A percentile compares a stretch with the other conserved stretches of the same genome.
Evolutionary conservation across 2,888 invertebrate genomes (phyloP).

Genomic region (Boloria selene): DNA sequence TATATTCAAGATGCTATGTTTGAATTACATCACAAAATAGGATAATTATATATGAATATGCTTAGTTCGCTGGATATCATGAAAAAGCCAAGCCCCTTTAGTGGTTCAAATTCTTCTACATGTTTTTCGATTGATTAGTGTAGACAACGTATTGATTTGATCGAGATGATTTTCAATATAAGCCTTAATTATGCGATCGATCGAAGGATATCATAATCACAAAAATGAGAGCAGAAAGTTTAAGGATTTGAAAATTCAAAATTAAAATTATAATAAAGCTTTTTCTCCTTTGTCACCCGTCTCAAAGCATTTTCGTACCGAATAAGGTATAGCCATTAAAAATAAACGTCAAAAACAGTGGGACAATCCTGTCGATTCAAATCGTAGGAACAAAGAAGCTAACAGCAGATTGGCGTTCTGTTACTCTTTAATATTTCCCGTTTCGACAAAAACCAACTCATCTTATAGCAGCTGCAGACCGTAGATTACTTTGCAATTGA

Average conservation of each 20-base stretch:
- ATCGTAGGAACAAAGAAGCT: slow-evolving; percentile 29
- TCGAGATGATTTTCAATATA: too few species aligned
- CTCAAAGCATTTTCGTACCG: slow-evolving; percentile 4
- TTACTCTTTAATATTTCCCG: slow-evolving; percentile 43
- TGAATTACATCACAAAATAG: too few species aligned
- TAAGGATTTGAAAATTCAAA: neutral
- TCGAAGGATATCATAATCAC: too few species aligned
- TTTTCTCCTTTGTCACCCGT: neutral
- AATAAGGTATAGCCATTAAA: slow-evolving; percentile 27
- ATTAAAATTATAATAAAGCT: neutral
- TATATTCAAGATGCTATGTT: too few species aligned
- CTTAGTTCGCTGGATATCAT: too few species aligned
- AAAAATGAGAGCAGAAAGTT: neutral
- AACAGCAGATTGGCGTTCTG: slow-evolving; percentile 25
- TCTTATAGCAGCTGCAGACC: slow-evolving; percentile 71
- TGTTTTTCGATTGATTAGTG: too few species aligned
- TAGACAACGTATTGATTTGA: too few species aligned
- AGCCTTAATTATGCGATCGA: too few species aligned
- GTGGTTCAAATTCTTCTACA: too few species aligned
- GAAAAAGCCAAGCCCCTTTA: too few species aligned
- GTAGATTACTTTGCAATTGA: slow-evolving; percentile 80
- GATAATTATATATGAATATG: too few species aligned
- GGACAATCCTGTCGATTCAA: slow-evolving; percentile 27
- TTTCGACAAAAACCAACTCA: slow-evolving; percentile 44
- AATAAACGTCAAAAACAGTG: slow-evolving; percentile 23